Percentiles rank a stretch among this genome's conserved stretches.
Conservation (phyloP, 2,113 vertebrate genomes). For the Dipodomys spectabilis region DNA sequence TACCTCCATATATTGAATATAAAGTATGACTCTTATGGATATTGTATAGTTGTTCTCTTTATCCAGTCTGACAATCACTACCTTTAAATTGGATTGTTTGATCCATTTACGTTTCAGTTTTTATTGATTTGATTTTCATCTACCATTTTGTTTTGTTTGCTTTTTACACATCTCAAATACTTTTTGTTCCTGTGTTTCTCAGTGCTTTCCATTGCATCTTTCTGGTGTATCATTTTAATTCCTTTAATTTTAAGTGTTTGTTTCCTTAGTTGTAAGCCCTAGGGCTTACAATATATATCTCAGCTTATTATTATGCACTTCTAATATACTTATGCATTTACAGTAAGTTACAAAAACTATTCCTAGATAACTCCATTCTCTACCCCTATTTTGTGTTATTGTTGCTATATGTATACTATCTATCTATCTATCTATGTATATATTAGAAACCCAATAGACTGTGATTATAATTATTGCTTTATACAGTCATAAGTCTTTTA, state of each 20-base stretch:
- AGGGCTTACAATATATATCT: not conserved
- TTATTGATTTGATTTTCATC: too few relatives aligned
- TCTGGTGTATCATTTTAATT: constrained; percentile 17
- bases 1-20: not conserved
- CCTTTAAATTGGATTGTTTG: too few relatives aligned
- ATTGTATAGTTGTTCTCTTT: not conserved
- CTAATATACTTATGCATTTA: too few relatives aligned
- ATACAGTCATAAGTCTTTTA: not conserved
- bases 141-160: too few relatives aligned
- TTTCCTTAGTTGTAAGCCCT: not conserved
- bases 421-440: not conserved
- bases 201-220: constrained; percentile 4
- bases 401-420: not conserved
- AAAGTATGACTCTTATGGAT: not conserved
- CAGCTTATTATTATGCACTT: too few relatives aligned
- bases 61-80: too few relatives aligned
- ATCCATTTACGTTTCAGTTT: too few relatives aligned
- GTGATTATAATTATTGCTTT: not conserved
- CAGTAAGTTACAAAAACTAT: not conserved
- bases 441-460: not conserved
- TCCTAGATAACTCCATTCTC: not conserved
- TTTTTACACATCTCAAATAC: too few relatives aligned
- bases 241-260: not conserved
- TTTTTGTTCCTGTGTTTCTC: not conserved
- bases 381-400: not conserved